Percentiles rank a stretch among this genome's conserved stretches.
Conservation (phyloP, 53 echinoderm and acorn worm species). For the Paracentrotus lividus region DNA sequence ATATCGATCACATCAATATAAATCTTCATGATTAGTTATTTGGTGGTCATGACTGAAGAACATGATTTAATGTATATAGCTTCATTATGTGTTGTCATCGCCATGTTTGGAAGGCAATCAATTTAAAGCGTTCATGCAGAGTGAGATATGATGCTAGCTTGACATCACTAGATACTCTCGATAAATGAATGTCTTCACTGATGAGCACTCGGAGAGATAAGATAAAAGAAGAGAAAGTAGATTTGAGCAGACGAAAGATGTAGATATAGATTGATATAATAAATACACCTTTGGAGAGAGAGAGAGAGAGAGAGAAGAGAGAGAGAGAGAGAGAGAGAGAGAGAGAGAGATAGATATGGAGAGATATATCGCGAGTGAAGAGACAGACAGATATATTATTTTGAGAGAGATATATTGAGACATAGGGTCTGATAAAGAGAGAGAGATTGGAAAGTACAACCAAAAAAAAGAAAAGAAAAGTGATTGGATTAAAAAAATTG, state of each 20-base stretch:
- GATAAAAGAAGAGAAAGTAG: not conserved
- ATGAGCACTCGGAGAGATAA: not conserved
- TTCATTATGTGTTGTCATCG: not conserved
- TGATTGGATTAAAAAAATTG: no score
- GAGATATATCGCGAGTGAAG: not conserved
- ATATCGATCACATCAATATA: not conserved
- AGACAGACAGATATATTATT: not conserved
- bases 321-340: not conserved
- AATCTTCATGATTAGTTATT: not conserved
- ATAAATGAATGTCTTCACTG: not conserved
- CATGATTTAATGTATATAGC: not conserved
- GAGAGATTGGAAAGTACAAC: not conserved
- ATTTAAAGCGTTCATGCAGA: constrained; percentile 35
- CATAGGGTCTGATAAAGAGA: not conserved
- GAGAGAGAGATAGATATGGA: not conserved
- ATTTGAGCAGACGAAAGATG: no score
- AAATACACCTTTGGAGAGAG: no score
- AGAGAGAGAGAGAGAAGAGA: not conserved
- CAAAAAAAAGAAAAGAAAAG: not conserved
- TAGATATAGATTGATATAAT: no score
- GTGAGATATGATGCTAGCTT: constrained; percentile 30
- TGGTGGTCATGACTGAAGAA: constrained; percentile 25
- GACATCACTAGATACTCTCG: constrained; percentile 7
- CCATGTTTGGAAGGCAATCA: constrained; percentile 24
- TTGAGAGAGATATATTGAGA: not conserved